These are phyloP conservation scores for Pipistrellus pipistrellus DNA, from an alignment of 2,797 vertebrate genomes.

Conservation along the genomic window DNA sequence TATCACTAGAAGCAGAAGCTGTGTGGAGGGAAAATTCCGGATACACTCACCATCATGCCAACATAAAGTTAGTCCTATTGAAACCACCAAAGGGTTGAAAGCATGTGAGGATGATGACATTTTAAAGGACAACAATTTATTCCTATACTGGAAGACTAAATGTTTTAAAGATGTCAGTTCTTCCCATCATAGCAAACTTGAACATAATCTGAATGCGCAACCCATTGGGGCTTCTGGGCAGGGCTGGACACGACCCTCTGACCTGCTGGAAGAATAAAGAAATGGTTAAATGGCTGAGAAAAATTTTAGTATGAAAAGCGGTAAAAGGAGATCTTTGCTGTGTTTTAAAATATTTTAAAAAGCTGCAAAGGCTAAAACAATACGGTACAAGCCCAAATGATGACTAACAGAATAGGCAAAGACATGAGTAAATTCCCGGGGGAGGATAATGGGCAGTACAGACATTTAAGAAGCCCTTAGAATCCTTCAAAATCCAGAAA, in stretches of 20 bases:
- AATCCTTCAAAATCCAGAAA: background rate
- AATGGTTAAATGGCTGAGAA: background rate
- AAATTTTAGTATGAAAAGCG: background rate
- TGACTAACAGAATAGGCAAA: background rate
- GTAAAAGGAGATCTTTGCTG: background rate
- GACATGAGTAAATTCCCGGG: background rate
- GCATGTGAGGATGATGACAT: background rate
- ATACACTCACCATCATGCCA: background rate
- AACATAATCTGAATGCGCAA: background rate
- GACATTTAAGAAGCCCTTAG: background rate
- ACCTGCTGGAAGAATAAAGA: background rate
- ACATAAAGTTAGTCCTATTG: background rate
- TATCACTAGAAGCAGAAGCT: background rate
- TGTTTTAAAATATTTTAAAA: slow-evolving; percentile 1
- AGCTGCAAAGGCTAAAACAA: background rate
- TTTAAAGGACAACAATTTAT: background rate
- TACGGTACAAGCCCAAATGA: background rate
- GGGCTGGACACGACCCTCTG: background rate
- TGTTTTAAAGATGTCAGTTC: background rate
- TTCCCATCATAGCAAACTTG: background rate
- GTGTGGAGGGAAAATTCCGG: background rate
- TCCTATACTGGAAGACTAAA: background rate
- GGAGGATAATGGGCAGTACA: background rate
- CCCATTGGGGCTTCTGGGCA: background rate
- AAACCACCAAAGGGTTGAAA: background rate